Evolutionary conservation across 2,888 invertebrate species (phyloP), one percentile per base, ranked within the genome.

Genomic region (Artemia sinica): DNA sequence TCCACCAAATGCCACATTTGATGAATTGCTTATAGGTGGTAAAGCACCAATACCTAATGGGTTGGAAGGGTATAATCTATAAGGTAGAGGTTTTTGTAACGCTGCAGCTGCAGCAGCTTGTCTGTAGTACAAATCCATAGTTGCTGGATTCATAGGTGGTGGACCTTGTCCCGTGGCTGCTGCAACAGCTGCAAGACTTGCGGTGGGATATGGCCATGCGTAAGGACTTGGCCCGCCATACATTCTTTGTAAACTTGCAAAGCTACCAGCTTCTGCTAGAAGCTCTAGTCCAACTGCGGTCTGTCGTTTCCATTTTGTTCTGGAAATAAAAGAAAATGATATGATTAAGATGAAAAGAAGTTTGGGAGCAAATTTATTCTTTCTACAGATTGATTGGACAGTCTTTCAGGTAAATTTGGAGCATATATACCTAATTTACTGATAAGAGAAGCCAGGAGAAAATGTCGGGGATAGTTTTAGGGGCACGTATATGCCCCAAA

Each of bases 221-320:
- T 84, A 83, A 78, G 88, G 88, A 0, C 87, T 85, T 12, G 84
- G 84, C 0, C 84, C 84, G 11, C 89, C 89, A 80, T 91, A 92
- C 72, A 97, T 82, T 72, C 96, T 84, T 80, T 96, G 96, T 76
- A 98, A 91, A n/a, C 97, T 97, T 1, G 95, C 95, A 80, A 92
- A 93, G 81, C 96, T 97, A 10, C 94, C 94, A 0, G 96, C 94
- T 78, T 98, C 98, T 3, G 95, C 93, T 70, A 98, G 81, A 63
- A 98, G 84, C 78, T 98, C 98, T 74, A 96, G 80, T 0, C 97
- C 96, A 4, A 97, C 97, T 0, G 97, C 94, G 14, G 97, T 95
- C 79, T 97, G 97, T 2, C 97, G 86, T 80, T 97, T 97, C 97
- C 97, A 98, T 82, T 97, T 97, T 78, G 97, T 97, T 79, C 93